These are phyloP conservation scores for Sphenodon punctatus DNA, from an alignment of 2,797 vertebrate species.

Conservation along the genomic window DNA sequence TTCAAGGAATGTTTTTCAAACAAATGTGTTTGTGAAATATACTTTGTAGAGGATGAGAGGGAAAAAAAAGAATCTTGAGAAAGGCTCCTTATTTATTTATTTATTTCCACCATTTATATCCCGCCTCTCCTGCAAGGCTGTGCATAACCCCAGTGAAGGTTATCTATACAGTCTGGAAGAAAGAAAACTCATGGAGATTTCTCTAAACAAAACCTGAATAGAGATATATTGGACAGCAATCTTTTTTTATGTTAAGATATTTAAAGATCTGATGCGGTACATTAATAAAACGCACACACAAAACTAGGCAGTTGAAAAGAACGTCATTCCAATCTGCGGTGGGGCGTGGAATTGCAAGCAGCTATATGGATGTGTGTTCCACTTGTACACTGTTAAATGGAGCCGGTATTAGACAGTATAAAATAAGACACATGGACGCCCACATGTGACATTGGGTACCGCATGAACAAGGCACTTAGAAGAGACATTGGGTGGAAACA, in stretches of 20 bases:
- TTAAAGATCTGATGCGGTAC: conserved; percentile 33
- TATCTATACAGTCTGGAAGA: conserved; percentile 18
- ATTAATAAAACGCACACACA: conserved; percentile 37
- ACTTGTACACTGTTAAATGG: not conserved
- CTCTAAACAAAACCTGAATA: conserved; percentile 40
- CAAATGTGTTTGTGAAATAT: conserved; percentile 32
- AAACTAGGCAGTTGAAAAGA: conserved; percentile 12
- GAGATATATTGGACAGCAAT: not conserved
- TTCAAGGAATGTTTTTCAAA: conserved; percentile 35
- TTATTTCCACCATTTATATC: too few relatives aligned
- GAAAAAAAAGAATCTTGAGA: conserved; percentile 44
- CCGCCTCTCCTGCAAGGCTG: conserved; percentile 29
- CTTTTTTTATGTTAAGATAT: not conserved
- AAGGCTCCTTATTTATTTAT: conserved; percentile 66
- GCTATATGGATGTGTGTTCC: not conserved
- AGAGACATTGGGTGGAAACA: too few relatives aligned
- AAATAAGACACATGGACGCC: not conserved
- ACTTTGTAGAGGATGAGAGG: conserved; percentile 33
- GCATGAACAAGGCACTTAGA: too few relatives aligned
- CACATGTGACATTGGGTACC: not conserved
- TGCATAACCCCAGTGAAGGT: too few relatives aligned
- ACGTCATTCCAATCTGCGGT: not conserved
- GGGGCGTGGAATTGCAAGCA: not conserved
- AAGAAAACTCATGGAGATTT: conserved; percentile 16
- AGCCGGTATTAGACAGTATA: not conserved